Percentiles rank a stretch among this genome's conserved stretches.
Conservation (phyloP, 2,113 vertebrate species). For the Dascyllus trimaculatus region DNA sequence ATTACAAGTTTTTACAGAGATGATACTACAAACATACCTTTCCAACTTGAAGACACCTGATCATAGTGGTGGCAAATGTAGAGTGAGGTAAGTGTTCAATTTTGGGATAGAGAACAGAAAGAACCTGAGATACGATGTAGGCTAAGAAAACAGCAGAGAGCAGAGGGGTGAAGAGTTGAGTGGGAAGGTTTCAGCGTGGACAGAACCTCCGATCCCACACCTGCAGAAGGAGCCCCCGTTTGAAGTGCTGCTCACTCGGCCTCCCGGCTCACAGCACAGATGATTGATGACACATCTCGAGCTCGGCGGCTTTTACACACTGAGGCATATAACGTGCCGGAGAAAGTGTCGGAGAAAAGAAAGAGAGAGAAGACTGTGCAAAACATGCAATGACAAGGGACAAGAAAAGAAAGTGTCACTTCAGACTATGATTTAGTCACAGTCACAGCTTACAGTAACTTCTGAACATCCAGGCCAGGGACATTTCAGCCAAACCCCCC, state of each 20-base stretch:
- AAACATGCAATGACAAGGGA: conserved; percentile 63
- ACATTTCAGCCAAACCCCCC: conserved; percentile 61
- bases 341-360: conserved; percentile 56
- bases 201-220: conserved; percentile 65
- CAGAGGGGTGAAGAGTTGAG: conserved; percentile 34
- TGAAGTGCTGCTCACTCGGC: conserved; percentile 53
- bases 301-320: conserved; percentile 54
- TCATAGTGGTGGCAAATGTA: conserved; percentile 24
- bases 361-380: conserved; percentile 55
- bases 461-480: conserved; percentile 55
- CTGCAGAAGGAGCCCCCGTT: conserved; percentile 63
- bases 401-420: conserved; percentile 78
- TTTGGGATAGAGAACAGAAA: conserved; percentile 29
- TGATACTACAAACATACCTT: not conserved
- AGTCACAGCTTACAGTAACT: conserved; percentile 72
- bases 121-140: not conserved
- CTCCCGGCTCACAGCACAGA: conserved; percentile 77
- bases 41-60: not conserved
- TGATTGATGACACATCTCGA: conserved; percentile 77
- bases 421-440: conserved; percentile 71
- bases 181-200: conserved; percentile 30
- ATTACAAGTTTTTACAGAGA: too few relatives aligned
- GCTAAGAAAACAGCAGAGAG: not conserved
- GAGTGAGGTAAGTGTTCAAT: conserved; percentile 12
- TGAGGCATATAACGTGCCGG: conserved; percentile 52